Evolutionary conservation across 53 echinoderm and acorn worm genomes (phyloP).

Genomic region (Temnopleurus reevesii): DNA sequence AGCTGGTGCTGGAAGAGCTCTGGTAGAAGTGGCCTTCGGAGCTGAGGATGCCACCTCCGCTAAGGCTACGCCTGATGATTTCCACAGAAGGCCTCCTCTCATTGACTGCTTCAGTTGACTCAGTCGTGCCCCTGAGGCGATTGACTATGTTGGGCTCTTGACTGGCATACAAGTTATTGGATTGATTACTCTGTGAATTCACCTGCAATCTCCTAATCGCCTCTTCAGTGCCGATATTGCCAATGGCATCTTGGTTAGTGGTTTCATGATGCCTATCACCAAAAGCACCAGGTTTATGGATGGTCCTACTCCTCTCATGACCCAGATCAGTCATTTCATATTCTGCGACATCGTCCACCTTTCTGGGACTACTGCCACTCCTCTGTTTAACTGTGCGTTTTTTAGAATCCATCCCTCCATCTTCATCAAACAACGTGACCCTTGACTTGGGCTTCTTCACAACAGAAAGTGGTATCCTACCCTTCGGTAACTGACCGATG

Average conservation of each 20-base stretch:
- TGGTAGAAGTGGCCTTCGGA: constrained; percentile 41
- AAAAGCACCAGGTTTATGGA: background rate
- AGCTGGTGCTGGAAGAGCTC: constrained; percentile 65
- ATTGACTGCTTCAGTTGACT: background rate
- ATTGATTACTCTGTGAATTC: background rate
- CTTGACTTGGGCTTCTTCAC: background rate
- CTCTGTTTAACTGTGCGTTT: background rate
- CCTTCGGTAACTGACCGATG: constrained; percentile 35
- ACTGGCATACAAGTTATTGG: background rate
- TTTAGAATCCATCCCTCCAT: background rate
- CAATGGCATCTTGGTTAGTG: background rate
- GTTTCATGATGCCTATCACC: background rate
- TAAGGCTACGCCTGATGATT: constrained; percentile 11
- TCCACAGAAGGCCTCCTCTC: constrained; percentile 33
- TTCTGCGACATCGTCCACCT: background rate
- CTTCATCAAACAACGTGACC: background rate
- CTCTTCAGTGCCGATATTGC: background rate
- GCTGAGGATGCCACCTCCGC: constrained; percentile 40
- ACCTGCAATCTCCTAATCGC: background rate
- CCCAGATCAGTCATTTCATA: constrained; percentile 46
- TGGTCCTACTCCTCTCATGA: background rate
- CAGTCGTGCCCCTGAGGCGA: background rate
- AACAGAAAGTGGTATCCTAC: background rate
- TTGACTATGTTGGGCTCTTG: background rate
- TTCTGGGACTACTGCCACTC: constrained; percentile 17